Conservation (phyloP, 2,888 invertebrate genomes). For the Junonia oenone region DNA sequence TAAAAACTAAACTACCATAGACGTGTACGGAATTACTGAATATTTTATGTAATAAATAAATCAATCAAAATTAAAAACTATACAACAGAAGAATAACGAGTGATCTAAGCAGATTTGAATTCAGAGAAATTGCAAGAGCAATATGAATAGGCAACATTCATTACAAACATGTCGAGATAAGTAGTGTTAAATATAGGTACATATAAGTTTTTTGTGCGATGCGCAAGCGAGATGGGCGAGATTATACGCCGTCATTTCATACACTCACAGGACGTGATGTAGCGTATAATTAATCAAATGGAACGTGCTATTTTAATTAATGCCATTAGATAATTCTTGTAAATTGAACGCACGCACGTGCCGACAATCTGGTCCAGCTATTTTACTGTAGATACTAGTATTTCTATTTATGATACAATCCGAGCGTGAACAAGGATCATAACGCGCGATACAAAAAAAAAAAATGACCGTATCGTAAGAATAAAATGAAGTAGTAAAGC, state of each 20-base stretch:
- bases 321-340: conserved; percentile 25
- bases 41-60: neutral
- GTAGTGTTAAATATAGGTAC: neutral
- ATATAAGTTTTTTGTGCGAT: conserved; percentile 1
- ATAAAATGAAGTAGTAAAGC: neutral
- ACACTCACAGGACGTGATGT: conserved; percentile 15
- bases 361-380: conserved; percentile 10
- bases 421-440: conserved; percentile 6
- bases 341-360: conserved; percentile 21
- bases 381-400: conserved; percentile 9
- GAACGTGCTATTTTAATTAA: conserved; percentile 28
- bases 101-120: neutral
- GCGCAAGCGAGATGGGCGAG: conserved; percentile 3
- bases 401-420: conserved; percentile 10
- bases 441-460: neutral
- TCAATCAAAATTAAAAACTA: neutral
- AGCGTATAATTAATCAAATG: conserved; percentile 26
- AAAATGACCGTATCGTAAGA: neutral
- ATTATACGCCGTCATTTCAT: conserved; percentile 6
- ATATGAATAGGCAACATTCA: neutral
- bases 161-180: neutral
- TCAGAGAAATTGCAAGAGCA: neutral
- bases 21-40: no score
- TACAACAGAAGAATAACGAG: neutral
- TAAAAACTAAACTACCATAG: neutral